These are phyloP conservation scores for Astreopora myriophthalma DNA, from an alignment of 64 coral and sea anemone species.

Conservation along the genomic window DNA sequence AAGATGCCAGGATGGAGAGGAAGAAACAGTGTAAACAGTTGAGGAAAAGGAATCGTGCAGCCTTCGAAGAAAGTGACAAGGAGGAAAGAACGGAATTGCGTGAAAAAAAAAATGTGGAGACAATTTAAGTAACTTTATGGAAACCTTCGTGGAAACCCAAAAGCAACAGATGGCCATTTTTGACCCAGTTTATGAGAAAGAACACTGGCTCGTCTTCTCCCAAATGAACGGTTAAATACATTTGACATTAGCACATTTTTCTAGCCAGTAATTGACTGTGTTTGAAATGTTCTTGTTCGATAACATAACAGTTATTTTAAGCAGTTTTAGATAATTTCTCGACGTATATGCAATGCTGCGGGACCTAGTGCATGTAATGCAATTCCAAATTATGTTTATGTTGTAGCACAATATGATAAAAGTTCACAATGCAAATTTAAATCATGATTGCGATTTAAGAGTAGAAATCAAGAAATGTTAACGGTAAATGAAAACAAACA, in stretches of 20 bases:
- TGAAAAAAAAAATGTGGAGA: constrained; percentile 11
- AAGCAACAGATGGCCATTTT: background rate
- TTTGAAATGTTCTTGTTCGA: constrained; percentile 21
- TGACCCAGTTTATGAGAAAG: background rate
- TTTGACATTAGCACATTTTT: background rate
- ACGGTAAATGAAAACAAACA: constrained; percentile 3
- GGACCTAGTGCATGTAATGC: constrained; percentile 2
- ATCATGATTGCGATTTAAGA: background rate
- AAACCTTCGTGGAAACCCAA: background rate
- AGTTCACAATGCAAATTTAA: background rate
- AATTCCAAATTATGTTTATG: constrained; percentile 23
- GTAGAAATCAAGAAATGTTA: background rate
- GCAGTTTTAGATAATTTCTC: background rate
- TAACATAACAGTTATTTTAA: background rate
- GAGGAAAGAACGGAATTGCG: constrained; percentile 1
- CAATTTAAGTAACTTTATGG: constrained; percentile 5
- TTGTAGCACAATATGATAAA: constrained; percentile 19
- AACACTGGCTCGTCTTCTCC: background rate
- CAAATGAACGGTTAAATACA: constrained; percentile 5
- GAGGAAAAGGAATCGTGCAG: constrained; percentile 5
- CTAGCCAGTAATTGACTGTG: background rate
- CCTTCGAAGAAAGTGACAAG: background rate
- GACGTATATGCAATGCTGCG: background rate
- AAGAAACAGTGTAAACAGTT: background rate
- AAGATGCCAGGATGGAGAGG: background rate